Evolutionary conservation across 2,797 vertebrate genomes (phyloP).

Genomic region (Lutjanus campechanus): DNA sequence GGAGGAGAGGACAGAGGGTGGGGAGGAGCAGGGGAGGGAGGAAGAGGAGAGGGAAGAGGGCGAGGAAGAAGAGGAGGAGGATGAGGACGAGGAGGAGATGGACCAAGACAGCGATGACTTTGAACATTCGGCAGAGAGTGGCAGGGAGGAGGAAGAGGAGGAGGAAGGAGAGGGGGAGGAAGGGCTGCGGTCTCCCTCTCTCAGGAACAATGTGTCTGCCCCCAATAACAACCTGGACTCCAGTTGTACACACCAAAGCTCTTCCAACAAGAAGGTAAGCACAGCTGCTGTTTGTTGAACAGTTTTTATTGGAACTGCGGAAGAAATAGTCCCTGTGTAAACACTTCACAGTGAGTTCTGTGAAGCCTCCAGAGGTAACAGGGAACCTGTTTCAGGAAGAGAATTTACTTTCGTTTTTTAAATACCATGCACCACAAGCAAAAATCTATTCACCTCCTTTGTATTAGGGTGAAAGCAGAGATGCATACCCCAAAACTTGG

Average conservation of each 20-base stretch:
- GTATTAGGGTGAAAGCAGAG: not conserved
- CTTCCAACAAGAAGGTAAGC: conserved; percentile 94
- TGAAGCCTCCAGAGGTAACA: not conserved
- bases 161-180: conserved; percentile 86
- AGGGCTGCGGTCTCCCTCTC: conserved; percentile 81
- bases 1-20: conserved; percentile 83
- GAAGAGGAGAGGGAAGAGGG: conserved; percentile 78
- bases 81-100: conserved; percentile 97
- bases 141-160: conserved; percentile 94
- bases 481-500: not conserved
- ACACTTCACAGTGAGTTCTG: conserved; percentile 10
- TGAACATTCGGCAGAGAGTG: conserved; percentile 95
- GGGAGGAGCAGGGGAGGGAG: conserved; percentile 88
- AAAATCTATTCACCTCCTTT: not conserved
- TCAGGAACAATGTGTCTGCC: conserved; percentile 91
- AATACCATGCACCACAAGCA: not conserved
- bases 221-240: conserved; percentile 91
- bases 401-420: not conserved
- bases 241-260: conserved; percentile 89
- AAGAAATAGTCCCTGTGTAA: conserved; percentile 3
- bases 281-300: conserved; percentile 15
- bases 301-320: not conserved
- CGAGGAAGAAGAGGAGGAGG: conserved; percentile 87
- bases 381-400: not conserved
- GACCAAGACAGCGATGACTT: conserved; percentile 99